Evolutionary conservation across 1,140 invertebrate species (phyloP), one percentile per base, ranked within the genome.

Genomic region (Sycobia sp.): DNA sequence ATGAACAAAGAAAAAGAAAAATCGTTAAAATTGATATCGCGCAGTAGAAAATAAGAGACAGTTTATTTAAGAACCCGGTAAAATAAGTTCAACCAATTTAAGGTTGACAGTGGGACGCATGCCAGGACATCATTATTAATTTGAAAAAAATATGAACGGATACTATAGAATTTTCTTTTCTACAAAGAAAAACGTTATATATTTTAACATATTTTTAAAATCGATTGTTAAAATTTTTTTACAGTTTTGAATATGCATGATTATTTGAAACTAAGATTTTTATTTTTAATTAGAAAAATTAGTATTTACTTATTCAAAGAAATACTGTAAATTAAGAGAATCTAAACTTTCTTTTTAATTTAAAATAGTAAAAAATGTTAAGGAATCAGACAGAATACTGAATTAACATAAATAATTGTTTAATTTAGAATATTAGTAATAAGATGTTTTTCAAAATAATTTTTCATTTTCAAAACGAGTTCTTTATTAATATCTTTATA

Each of bases 21-120:
- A 32, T 41, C 51, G 38, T 41, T 39, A 38, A 47, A 55, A 9
- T 22, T 18, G 23, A n/a, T 4, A 22, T 54, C 13, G n/a, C 43
- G 14, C 9, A 47, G 7, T 18, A 32, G 29, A 16, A 27, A 8
- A n/a, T 18, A 50, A 29, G 49, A 50, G 25, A 13, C 25, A 53
- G n/a, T n/a, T n/a, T n/a, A n/a, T n/a, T n/a, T n/a, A n/a, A n/a
- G n/a, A n/a, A n/a, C n/a, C n/a, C n/a, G n/a, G 14, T 36, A 39
- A 59, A 47, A n/a, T 54, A 62, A 38, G 20, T 54, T 46, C 34
- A 46, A 34, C 22, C 32, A 29, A 3, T 49, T 56, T 49, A 41
- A 51, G 27, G 32, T 51, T 36, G 62, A 66, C 58, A 64, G 62
- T 66, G 53, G 60, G 46, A 65, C 60, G 60, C 57, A 73, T 66